Base-by-base conservation (phyloP, 1,140 invertebrate species). In the Philotrypesis tridentata region DNA sequence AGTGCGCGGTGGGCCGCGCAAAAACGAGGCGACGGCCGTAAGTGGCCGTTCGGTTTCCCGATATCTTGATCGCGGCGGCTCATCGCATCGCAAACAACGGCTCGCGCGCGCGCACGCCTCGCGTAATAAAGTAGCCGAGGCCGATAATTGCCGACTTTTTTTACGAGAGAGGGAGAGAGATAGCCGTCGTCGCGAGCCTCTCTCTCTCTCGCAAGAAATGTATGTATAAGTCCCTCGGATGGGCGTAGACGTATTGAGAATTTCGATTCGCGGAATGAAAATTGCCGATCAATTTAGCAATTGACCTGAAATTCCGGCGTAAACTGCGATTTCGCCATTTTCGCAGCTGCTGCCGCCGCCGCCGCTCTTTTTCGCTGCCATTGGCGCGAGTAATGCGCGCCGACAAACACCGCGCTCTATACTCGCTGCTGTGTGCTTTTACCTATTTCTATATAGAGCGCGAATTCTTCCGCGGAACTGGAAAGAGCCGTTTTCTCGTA, bases 251-350 rank as follows among this genome's bases (percentile, higher is more conserved):
- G n/a, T n/a, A n/a, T n/a, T 88, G 86, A 88, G 88, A 87, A 89
- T 89, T 90, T 90, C 88, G 90, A 89, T 90, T 89, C 89, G 81
- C 84, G 88, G 88, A 90, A 90, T 89, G 88, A 89, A 88, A 90
- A 90, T 90, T 89, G 88, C 82, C 86, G 89, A 89, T 90, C 89
- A 89, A 89, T 89, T 90, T 90, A 89, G 79, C 88, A 90, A 90
- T 90, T 90, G 89, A 89, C 89, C 89, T 89, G 86, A 88, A 89
- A 90, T 90, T 89, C 87, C 88, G 82, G 72, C 75, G 86, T 89
- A 87, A 89, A 88, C 79, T 82, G 85, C 88, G 88, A 86, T 90
- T 85, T 83, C 85, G 84, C 73, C 88, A 84, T 85, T 88, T 86
- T n/a, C n/a, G n/a, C n/a, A n/a, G n/a, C n/a, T n/a, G n/a, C n/a